Evolutionary conservation across 2,113 vertebrate genomes (phyloP), one percentile per base, ranked within the genome.

Genomic region (Notothenia coriiceps): DNA sequence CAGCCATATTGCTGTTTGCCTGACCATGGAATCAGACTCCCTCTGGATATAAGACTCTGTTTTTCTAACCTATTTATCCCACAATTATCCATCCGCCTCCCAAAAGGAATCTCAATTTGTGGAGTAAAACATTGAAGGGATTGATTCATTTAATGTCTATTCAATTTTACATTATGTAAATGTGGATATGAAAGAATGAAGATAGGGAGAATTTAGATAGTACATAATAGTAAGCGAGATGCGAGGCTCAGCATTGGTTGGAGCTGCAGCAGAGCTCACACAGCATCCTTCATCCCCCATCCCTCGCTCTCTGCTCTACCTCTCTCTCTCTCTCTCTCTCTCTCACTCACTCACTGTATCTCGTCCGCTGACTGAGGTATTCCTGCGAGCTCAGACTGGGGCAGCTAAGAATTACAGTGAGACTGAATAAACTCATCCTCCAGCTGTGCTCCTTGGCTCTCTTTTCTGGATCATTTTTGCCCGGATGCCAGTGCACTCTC

Each of bases 211-310:
- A 52, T 49, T 76, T 69, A 18, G 22, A 2, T 76, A 79, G 33
- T 69, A 69, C 46, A 66, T 6, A n/a, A 65, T 67, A 82, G 46
- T 62, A 20, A 86, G 72, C 66, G 79, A 85, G 83, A 90, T 92
- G 93, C 90, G 91, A 95, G 91, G 86, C 87, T 91, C 76, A 89
- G 82, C 61, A 85, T 84, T 90, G 82, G 91, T 64, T 86, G 73
- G 80, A 80, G 84, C 95, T 94, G 95, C 96, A 93, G 94, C 95
- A 95, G 92, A 94, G 90, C 91, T 93, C 92, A 33, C 86, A 61
- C 82, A 91, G 91, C 89, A 91, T 94, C 94, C 88, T 90, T 91
- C 84, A 89, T 54, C 85, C 75, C 82, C 82, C 78, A 80, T 87
- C 87, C 52, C 83, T 79, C 46, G 50, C 62, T 74, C 82, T 87